Evolutionary conservation across 2,797 vertebrate species (phyloP), one percentile per base, ranked within the genome.

Genomic region (Danionella dracula): DNA sequence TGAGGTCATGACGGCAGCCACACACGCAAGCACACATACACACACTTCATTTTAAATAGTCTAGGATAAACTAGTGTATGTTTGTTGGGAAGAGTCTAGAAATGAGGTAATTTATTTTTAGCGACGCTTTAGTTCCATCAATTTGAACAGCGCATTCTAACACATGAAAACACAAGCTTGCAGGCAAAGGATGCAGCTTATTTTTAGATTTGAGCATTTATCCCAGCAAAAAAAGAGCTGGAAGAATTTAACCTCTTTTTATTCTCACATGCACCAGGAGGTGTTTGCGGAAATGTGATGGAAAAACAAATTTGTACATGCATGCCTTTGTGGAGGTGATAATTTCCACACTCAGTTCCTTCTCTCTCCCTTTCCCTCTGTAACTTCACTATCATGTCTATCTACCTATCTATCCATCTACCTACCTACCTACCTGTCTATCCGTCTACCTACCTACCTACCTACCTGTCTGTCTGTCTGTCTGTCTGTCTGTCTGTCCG

Each of bases 131-230:
- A 54, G 46, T 59, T 67, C 38, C 17, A 79, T 77, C 66, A 80
- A 71, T 79, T 78, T 72, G 81, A 81, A 76, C 20, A 0, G 56
- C n/a, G 5, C 29, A 66, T 60, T 62, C 54, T 63, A 68, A 64
- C 35, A 62, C 55, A 42, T 71, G 51, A 70, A 35, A 67, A 70
- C 67, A 46, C 45, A 70, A 42, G 62, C 54, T 61, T 41, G 17
- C 37, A 50, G 46, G 57, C 57, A 20, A 56, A 67, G 45, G 63
- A 70, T 63, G 68, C 20, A 29, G 68, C 50, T 56, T 75, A 70
- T 72, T 66, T 70, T 66, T 65, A 73, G 54, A 46, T 42, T 67
- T 74, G 53, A 72, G 45, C 49, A 58, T 58, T 69, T 40, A 21
- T 62, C 45, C 49, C 50, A 62, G 51, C n/a, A n/a, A n/a, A 13